Percentiles rank a stretch among this genome's conserved stretches.
Conservation (phyloP, 2,888 invertebrate species). For the Autographa gamma region DNA sequence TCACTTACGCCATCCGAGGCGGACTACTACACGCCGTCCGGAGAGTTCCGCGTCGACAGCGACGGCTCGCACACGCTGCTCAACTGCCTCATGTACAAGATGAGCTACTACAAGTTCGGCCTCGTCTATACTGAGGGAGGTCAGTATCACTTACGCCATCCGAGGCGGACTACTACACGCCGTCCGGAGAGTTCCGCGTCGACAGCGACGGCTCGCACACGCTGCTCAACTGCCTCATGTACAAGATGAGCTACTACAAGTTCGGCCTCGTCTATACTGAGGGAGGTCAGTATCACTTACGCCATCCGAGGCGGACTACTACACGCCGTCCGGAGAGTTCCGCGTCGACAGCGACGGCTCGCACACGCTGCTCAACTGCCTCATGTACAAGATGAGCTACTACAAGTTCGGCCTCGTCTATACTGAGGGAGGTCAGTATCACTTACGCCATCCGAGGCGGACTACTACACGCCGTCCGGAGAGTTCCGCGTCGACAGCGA, state of each 20-base stretch:
- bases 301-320: constrained; percentile 99
- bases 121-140: constrained; percentile 99
- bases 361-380: constrained; percentile 96
- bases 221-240: constrained; percentile 99
- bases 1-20: too few relatives aligned
- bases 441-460: too few relatives aligned
- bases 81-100: constrained; percentile 99
- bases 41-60: constrained; percentile 98
- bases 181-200: constrained; percentile 98
- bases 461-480: constrained; percentile 98
- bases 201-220: constrained; percentile 97
- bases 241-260: constrained; percentile 99
- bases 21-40: constrained; percentile 98
- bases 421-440: too few relatives aligned
- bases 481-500: constrained; percentile 99
- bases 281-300: too few relatives aligned
- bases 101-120: constrained; percentile 99
- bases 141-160: too few relatives aligned
- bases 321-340: constrained; percentile 98
- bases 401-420: constrained; percentile 99
- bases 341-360: constrained; percentile 98
- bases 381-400: constrained; percentile 99
- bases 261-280: constrained; percentile 99
- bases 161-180: constrained; percentile 98
- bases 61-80: constrained; percentile 97